phyloP scores from a whole-genome alignment of 2,888 invertebrate genomes.

The Cistogaster globosa region DNA sequence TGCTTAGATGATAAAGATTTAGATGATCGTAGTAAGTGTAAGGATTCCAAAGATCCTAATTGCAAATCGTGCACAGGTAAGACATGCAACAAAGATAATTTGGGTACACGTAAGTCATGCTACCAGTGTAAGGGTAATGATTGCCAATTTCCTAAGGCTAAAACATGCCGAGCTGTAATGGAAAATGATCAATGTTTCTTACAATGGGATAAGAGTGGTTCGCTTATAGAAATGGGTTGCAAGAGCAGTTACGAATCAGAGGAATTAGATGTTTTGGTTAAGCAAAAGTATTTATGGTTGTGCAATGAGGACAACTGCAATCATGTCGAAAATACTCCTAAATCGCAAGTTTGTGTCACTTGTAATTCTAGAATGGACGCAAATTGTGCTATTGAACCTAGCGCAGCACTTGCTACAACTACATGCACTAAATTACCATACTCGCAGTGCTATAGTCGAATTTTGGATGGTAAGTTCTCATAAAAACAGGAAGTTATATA shows the following conservation, averaged over 20 bases:
- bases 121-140: constrained; percentile 75
- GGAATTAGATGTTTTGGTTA: constrained; percentile 72
- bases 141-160: constrained; percentile 73
- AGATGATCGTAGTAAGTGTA: constrained; percentile 76
- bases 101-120: constrained; percentile 77
- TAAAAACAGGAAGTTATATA: not conserved
- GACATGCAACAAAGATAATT: constrained; percentile 75
- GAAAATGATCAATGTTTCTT: constrained; percentile 77
- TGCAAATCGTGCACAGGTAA: constrained; percentile 75
- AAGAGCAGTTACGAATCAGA: constrained; percentile 76
- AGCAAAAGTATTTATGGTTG: constrained; percentile 75
- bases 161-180: constrained; percentile 75
- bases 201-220: constrained; percentile 72
- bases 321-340: constrained; percentile 73
- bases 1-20: constrained; percentile 79
- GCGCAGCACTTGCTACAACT: constrained; percentile 48
- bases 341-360: constrained; percentile 72
- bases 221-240: constrained; percentile 76
- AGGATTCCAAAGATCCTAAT: constrained; percentile 55
- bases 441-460: constrained; percentile 77
- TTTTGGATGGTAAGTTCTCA: constrained; percentile 72
- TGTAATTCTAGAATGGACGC: constrained; percentile 77
- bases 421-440: constrained; percentile 73
- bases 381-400: constrained; percentile 76
- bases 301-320: constrained; percentile 79